These are phyloP conservation scores for Corapipo altera DNA, from an alignment of 2,113 vertebrate genomes.

Conservation along the genomic window DNA sequence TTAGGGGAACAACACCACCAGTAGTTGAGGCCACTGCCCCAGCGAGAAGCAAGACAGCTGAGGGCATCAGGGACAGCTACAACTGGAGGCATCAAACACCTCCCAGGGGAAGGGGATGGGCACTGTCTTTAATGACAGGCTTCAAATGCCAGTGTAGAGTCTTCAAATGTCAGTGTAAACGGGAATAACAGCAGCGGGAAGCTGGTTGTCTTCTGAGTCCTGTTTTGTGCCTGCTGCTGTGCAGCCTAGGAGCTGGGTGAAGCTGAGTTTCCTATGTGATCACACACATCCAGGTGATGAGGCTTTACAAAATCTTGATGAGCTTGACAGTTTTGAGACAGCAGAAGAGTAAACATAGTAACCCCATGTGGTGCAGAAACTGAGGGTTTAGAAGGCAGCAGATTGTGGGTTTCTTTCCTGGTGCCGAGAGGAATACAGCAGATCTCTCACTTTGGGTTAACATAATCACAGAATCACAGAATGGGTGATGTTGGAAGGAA, in stretches of 20 bases:
- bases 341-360: background rate
- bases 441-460: background rate
- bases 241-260: background rate
- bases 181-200: background rate
- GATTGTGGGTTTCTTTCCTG: background rate
- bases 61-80: no score
- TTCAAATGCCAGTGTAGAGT: background rate
- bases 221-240: background rate
- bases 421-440: background rate
- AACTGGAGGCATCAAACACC: background rate
- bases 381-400: background rate
- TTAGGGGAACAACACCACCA: background rate
- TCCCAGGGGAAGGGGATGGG: background rate
- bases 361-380: background rate
- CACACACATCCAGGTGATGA: background rate
- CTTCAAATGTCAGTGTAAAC: background rate
- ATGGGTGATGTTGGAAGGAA: background rate
- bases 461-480: background rate
- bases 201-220: background rate
- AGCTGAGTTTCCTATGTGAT: background rate
- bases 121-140: background rate
- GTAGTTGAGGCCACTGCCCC: background rate
- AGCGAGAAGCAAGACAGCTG: background rate
- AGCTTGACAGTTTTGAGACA: background rate
- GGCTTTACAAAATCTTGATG: background rate